Percentiles rank a stretch among this genome's conserved stretches.
These are phyloP conservation scores for Tonatia bakeri DNA, from an alignment of 2,113 vertebrate species.

Conservation along the genomic window DNA sequence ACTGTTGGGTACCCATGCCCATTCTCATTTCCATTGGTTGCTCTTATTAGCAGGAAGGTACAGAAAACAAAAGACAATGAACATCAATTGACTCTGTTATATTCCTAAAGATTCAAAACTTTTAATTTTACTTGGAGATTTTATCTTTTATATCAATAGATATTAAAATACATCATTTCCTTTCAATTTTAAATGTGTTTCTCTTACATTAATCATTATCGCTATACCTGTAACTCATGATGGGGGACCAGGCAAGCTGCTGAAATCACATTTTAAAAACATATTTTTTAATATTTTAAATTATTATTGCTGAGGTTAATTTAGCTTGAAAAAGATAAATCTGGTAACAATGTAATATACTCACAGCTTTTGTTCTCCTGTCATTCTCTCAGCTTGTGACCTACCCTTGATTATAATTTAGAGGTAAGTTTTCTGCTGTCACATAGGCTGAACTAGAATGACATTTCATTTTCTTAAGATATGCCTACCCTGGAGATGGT, in stretches of 20 bases:
- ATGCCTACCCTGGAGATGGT: neutral
- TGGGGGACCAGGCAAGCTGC: neutral
- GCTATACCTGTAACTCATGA: neutral
- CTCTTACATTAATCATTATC: neutral
- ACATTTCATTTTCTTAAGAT: constrained; percentile 45
- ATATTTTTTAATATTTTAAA: constrained; percentile 52
- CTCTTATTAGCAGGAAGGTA: neutral
- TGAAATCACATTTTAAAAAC: neutral
- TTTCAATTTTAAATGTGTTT: neutral
- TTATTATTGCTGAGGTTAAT: constrained; percentile 57
- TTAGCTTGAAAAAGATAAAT: constrained; percentile 46
- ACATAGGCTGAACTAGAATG: constrained; percentile 40
- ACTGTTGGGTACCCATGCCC: neutral
- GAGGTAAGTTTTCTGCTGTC: constrained; percentile 57
- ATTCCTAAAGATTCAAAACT: neutral
- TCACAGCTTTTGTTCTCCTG: constrained; percentile 45
- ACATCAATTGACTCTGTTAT: neutral
- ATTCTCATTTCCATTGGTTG: neutral
- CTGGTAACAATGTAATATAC: constrained; percentile 18
- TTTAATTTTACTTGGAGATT: neutral
- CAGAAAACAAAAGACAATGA: neutral
- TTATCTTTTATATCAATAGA: neutral
- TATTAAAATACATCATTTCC: neutral
- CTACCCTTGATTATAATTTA: constrained; percentile 48
- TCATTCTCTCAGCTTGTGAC: constrained; percentile 28